Percentiles rank a stretch among this genome's conserved stretches.
These are phyloP conservation scores for Mus pahari DNA, from an alignment of 2,113 vertebrate species.

Conservation along the genomic window DNA sequence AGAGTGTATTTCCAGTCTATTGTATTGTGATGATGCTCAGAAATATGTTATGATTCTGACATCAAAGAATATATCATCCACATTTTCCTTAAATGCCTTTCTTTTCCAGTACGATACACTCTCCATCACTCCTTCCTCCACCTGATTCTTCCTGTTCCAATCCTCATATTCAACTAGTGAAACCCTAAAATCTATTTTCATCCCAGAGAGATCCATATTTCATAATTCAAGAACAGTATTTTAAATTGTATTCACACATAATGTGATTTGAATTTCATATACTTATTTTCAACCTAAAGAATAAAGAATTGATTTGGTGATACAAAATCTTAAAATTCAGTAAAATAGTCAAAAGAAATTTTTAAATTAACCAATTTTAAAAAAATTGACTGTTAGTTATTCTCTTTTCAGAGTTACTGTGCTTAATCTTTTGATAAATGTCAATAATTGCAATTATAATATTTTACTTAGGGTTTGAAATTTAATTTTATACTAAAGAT, in stretches of 20 bases:
- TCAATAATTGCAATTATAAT: slow-evolving; percentile 49
- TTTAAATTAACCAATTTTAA: slow-evolving; percentile 76
- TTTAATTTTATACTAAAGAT: slow-evolving; percentile 73
- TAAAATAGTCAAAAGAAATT: slow-evolving; percentile 46
- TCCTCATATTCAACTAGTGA: neutral
- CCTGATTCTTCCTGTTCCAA: neutral
- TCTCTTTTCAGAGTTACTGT: neutral
- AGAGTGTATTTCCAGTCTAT: neutral
- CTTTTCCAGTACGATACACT: neutral
- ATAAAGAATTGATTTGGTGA: slow-evolving; percentile 52
- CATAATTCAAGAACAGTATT: neutral
- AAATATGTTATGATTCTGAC: neutral
- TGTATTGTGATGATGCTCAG: too few species aligned
- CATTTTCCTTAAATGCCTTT: neutral
- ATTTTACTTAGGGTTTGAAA: slow-evolving; percentile 74
- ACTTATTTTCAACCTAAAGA: slow-evolving; percentile 70
- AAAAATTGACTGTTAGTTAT: slow-evolving; percentile 81
- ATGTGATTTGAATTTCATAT: slow-evolving; percentile 56
- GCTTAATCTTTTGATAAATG: slow-evolving; percentile 68
- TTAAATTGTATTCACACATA: slow-evolving; percentile 34
- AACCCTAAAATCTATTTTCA: neutral
- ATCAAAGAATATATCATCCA: neutral
- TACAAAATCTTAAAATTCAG: slow-evolving; percentile 56
- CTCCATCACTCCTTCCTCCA: neutral
- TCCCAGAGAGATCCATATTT: neutral